A percentile compares a stretch with the other conserved stretches of the same genome.
phyloP scores from a whole-genome alignment of 2,888 invertebrate species.

The Polia nebulosa region DNA sequence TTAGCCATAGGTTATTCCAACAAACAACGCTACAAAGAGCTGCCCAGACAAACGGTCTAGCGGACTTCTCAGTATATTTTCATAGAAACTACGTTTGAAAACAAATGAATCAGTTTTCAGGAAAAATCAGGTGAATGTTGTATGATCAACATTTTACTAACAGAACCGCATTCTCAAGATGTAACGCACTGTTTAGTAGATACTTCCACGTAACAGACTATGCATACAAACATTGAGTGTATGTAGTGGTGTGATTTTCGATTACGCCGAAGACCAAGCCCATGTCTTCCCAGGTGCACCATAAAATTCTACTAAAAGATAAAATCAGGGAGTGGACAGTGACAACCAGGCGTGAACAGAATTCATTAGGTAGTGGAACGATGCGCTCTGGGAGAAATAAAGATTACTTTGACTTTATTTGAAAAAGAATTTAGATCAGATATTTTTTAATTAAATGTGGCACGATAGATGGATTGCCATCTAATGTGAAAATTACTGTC shows the following conservation, averaged over 20 bases:
- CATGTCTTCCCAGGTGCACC: conserved; percentile 22
- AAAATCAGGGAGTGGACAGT: conserved; percentile 35
- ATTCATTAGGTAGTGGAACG: conserved; percentile 29
- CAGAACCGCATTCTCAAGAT: conserved; percentile 1
- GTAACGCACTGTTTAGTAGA: not conserved
- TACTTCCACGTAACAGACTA: not conserved
- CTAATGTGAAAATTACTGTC: too few relatives aligned
- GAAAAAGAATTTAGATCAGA: not conserved
- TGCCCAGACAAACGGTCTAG: conserved; percentile 1
- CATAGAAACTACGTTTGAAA: not conserved
- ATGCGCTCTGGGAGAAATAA: conserved; percentile 24
- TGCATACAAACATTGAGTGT: not conserved
- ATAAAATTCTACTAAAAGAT: conserved; percentile 41
- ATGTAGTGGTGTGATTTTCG: conserved; percentile 8
- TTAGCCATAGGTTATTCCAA: not conserved
- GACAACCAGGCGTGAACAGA: conserved; percentile 19
- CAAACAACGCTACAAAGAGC: not conserved
- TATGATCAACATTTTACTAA: conserved; percentile 1
- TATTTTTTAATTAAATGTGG: not conserved
- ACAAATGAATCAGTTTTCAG: not conserved
- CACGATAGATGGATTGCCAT: too few relatives aligned
- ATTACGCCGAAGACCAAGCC: conserved; percentile 18
- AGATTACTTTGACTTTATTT: conserved; percentile 13
- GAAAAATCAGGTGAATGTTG: not conserved
- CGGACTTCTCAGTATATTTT: not conserved